A percentile compares a stretch with the other conserved stretches of the same genome.
phyloP scores from a whole-genome alignment of 2,113 vertebrate species.

The Taurulus bubalis region DNA sequence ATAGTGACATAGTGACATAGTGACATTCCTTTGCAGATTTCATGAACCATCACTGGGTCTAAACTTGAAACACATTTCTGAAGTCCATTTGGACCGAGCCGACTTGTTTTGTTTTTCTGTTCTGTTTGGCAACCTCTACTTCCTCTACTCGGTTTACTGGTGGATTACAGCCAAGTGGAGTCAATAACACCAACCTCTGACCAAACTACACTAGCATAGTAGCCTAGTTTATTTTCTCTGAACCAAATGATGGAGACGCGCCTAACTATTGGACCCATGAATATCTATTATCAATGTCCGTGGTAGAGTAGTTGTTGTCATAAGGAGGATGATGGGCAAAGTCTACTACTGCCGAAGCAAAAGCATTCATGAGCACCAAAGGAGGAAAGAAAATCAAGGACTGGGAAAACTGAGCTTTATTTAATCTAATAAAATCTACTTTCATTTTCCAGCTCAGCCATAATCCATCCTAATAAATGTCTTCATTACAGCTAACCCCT shows the following conservation, averaged over 20 bases:
- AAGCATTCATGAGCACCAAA: not conserved
- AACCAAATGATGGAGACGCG: not conserved
- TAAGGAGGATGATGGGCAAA: not conserved
- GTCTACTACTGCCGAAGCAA: not conserved
- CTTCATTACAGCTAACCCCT: not conserved
- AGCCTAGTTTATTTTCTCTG: not conserved
- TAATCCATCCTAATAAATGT: not conserved
- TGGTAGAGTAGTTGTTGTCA: not conserved
- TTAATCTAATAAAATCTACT: not conserved
- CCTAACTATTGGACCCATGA: not conserved
- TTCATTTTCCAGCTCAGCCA: not conserved
- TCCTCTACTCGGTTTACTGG: not conserved
- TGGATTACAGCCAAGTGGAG: not conserved
- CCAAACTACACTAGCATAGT: too few relatives aligned
- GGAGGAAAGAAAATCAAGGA: not conserved
- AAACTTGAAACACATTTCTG: not conserved
- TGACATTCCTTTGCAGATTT: not conserved
- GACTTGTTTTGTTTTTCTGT: not conserved
- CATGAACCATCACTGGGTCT: not conserved
- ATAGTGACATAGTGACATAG: too few relatives aligned
- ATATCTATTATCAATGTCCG: not conserved
- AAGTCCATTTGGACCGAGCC: not conserved
- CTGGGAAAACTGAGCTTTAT: not conserved
- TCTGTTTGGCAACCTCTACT: not conserved
- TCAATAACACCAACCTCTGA: not conserved